Evolutionary conservation across 2,888 invertebrate species (phyloP), one percentile per base, ranked within the genome.

Genomic region (Drosophila crucigera): DNA sequence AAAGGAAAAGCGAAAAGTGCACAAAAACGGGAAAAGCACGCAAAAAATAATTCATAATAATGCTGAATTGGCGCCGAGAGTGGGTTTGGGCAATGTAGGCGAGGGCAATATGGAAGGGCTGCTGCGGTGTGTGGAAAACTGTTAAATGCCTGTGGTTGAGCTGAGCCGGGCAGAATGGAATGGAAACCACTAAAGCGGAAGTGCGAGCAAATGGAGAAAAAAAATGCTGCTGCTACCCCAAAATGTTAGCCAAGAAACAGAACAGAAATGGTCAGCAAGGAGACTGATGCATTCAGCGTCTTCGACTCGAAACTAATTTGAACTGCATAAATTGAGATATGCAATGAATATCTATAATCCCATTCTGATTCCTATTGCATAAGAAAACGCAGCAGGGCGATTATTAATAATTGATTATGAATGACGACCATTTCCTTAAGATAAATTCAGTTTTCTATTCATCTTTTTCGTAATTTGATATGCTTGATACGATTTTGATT

Each of bases 41-140:
- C 77, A 52, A 61, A 77, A 76, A 87, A 81, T 89, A 84, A 84
- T 81, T 87, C 78, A 84, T 89, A 87, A 81, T 83, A 79, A 82
- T 78, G 62, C 70, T 64, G 60, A 78, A 68, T 60, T 68, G 61
- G 59, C 41, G 54, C 50, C 61, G 33, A 31, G 49, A n/a, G 37
- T n/a, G 28, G 50, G 5, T 28, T 16, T 22, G 2, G 31, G 30
- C 19, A 22, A 56, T 41, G n/a, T 41, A 28, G 16, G 3, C 5
- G 22, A 7, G 14, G 28, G 41, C 22, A 28, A 19, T 50, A 3
- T 52, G 7, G 54, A 50, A 28, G 25, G 19, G 14, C 19, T 0
- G 16, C 19, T n/a, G 25, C 47, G 10, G 14, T 2, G 39, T 35
- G 55, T 47, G 43, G 14, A 35, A 35, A 53, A 61, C 50, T 61